Evolutionary conservation across 2,888 invertebrate genomes (phyloP).

Genomic region (Hofmannophila pseudospretella): DNA sequence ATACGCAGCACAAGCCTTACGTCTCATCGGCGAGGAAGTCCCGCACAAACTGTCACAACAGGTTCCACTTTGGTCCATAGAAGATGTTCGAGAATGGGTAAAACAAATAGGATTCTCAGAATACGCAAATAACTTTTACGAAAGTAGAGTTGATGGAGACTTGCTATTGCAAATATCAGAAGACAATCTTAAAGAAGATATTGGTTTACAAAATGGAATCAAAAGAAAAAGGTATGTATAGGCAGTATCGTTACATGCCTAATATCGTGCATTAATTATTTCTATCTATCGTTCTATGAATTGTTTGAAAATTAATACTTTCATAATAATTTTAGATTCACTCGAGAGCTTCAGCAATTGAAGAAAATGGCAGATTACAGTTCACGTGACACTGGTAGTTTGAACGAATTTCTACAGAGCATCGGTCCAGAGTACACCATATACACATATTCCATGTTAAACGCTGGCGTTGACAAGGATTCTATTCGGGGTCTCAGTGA

Average conservation of each 20-base stretch:
- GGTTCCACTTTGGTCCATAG: slow-evolving; percentile 97
- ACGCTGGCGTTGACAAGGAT: slow-evolving; percentile 95
- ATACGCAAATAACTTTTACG: slow-evolving; percentile 89
- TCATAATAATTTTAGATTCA: slow-evolving; percentile 84
- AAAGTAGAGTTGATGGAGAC: slow-evolving; percentile 98
- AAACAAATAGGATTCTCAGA: slow-evolving; percentile 97
- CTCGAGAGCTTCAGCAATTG: slow-evolving; percentile 92
- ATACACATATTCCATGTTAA: slow-evolving; percentile 97
- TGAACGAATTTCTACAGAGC: slow-evolving; percentile 89
- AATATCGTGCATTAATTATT: too few relatives aligned
- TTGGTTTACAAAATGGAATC: slow-evolving; percentile 95
- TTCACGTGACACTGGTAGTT: slow-evolving; percentile 93
- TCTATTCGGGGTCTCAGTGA: slow-evolving; percentile 91
- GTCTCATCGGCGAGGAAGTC: slow-evolving; percentile 96
- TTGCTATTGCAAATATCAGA: slow-evolving; percentile 94
- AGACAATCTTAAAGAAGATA: slow-evolving; percentile 94
- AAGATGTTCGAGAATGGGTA: slow-evolving; percentile 98
- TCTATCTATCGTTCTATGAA: not conserved
- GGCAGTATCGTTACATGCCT: not conserved
- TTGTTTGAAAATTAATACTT: slow-evolving; percentile 1
- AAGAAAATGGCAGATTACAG: slow-evolving; percentile 98
- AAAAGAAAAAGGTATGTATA: slow-evolving; percentile 86
- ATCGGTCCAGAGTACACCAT: slow-evolving; percentile 95
- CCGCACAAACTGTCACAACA: slow-evolving; percentile 99
- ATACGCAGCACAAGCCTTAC: slow-evolving; percentile 94